Base-by-base conservation (phyloP, 2,113 vertebrate species). In the Colinus virginianus region DNA sequence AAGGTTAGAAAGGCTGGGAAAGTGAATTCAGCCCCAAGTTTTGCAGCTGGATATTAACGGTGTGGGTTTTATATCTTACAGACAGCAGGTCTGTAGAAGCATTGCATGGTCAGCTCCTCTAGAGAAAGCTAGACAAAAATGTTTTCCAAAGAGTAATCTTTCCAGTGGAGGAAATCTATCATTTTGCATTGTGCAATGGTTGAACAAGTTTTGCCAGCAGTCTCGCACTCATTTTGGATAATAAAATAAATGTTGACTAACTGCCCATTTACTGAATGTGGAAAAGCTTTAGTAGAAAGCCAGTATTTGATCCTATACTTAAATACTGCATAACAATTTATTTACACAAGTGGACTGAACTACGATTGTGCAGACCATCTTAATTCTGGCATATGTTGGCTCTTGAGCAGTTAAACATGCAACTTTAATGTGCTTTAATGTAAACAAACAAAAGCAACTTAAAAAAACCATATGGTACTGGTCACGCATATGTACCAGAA, bases 21-120 rank as follows among this genome's bases (percentile, higher is more conserved):
- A 91, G 46, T 3, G 0, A 75, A 80, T 85, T 63, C 38, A 86
- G 85, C 43, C 38, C 79, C 70, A 42, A 86, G 40, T 67, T 93
- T 91, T 95, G 76, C 88, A 93, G 68, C 85, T 90, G 80, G 80
- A 56, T 89, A 83, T 86, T 90, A 61, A 67, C 51, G 46, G 14
- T 62, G 21, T 76, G 45, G 36, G 30, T 2, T 77, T 93, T 90
- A 40, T 77, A 49, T 76, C 83, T 66, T n/a, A 48, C 42, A 63
- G 74, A 84, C 61, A 80, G 61, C 22, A 88, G 72, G 36, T 75
- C 70, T 75, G 46, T 26, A 74, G 74, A 69, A 94, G 42, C 10
- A 30, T 66, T 95, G 75, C 59, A 82, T 0, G 0, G 19, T 87
- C 90, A 91, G 79, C 82, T 91, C 20, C 42, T 85, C 61, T 40